These are phyloP conservation scores for Anaspis maculata DNA, from an alignment of 2,888 invertebrate species.

Conservation along the genomic window DNA sequence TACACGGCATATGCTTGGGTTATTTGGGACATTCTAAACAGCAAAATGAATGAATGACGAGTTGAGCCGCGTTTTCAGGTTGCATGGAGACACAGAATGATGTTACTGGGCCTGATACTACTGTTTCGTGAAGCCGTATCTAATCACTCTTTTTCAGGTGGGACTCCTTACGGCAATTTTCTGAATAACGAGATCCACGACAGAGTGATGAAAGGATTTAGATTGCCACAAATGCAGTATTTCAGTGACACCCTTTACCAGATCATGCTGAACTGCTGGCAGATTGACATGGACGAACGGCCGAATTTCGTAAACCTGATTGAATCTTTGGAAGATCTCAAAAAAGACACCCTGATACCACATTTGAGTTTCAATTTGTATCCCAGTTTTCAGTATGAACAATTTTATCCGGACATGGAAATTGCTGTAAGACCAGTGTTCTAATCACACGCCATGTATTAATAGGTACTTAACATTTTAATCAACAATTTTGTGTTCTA, in stretches of 20 bases:
- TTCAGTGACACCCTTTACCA: conserved; percentile 74
- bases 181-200: conserved; percentile 57
- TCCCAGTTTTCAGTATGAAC: conserved; percentile 38
- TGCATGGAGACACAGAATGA: no score
- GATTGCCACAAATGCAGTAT: conserved; percentile 66
- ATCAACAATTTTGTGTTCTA: not conserved
- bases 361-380: conserved; percentile 32
- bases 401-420: conserved; percentile 37
- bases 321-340: conserved; percentile 22
- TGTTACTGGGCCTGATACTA: no score
- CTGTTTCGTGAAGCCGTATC: no score
- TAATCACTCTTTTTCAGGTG: no score
- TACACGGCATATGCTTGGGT: no score
- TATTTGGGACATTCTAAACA: no score
- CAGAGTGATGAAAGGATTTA: conserved; percentile 59
- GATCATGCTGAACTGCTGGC: conserved; percentile 77
- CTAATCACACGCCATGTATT: conserved; percentile 16
- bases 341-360: conserved; percentile 23
- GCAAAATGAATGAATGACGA: no score
- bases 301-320: conserved; percentile 58
- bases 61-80: no score
- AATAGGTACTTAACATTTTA: not conserved
- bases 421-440: conserved; percentile 31
- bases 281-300: conserved; percentile 70
- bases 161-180: conserved; percentile 68